Conservation (phyloP, 1,140 invertebrate species). For the Platyscapa corneri region DNA sequence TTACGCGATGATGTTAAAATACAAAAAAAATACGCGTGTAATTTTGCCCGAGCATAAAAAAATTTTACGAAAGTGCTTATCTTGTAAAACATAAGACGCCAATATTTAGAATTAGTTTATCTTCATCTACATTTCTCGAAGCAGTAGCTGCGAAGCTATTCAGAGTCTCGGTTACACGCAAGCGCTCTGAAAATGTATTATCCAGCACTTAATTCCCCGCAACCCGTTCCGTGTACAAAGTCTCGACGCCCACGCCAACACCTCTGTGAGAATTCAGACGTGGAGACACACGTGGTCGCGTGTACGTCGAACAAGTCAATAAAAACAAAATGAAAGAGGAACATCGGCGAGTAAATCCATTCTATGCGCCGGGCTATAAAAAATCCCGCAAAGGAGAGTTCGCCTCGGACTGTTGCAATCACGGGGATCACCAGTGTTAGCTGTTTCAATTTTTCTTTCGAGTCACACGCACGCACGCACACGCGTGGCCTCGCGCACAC, state of each 20-base stretch:
- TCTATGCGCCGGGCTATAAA: background rate
- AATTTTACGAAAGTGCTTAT: too few relatives aligned
- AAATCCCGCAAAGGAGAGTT: background rate
- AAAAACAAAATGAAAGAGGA: background rate
- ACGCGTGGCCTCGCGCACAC: background rate
- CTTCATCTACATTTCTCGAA: background rate
- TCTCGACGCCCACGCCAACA: background rate
- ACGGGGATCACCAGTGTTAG: background rate
- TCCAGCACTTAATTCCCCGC: background rate
- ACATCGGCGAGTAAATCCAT: background rate
- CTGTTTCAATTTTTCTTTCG: constrained; percentile 20
- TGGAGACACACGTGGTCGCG: too few relatives aligned
- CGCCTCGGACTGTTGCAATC: background rate
- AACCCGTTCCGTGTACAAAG: background rate
- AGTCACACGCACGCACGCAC: background rate
- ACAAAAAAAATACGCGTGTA: too few relatives aligned
- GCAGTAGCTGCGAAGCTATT: background rate
- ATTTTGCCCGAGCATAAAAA: too few relatives aligned
- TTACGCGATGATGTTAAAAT: too few relatives aligned
- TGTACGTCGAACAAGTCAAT: background rate
- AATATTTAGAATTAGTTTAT: background rate
- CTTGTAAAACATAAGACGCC: too few relatives aligned
- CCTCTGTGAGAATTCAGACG: background rate
- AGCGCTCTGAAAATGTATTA: background rate
- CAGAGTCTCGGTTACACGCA: background rate